Evolutionary conservation across 2,888 invertebrate species (phyloP).

Genomic region (Diabrotica balteata): DNA sequence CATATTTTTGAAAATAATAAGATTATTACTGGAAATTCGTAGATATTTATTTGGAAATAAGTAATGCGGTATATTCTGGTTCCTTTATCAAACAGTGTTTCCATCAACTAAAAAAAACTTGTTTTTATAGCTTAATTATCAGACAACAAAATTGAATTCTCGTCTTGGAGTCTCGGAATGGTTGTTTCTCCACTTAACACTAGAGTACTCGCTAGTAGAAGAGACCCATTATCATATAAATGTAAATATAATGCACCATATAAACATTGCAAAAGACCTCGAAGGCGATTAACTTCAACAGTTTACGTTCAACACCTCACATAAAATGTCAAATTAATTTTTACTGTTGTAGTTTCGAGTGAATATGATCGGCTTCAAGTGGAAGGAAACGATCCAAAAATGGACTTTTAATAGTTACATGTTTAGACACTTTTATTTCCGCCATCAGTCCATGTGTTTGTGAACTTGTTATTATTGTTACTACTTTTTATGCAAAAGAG

Average conservation of each 20-base stretch:
- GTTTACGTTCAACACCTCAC: slow-evolving; percentile 41
- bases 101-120: slow-evolving; percentile 22
- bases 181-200: slow-evolving; percentile 49
- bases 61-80: too few relatives aligned
- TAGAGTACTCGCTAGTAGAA: slow-evolving; percentile 40
- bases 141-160: slow-evolving; percentile 44
- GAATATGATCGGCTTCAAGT: slow-evolving; percentile 18
- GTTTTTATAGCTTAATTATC: slow-evolving; percentile 47
- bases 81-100: slow-evolving; percentile 12
- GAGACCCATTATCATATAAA: slow-evolving; percentile 50
- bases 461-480: too few relatives aligned
- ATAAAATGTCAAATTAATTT: slow-evolving; percentile 45
- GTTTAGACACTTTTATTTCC: too few relatives aligned
- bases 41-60: too few relatives aligned
- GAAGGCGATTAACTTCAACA: slow-evolving; percentile 39
- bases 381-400: slow-evolving; percentile 1
- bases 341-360: slow-evolving; percentile 28
- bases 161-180: slow-evolving; percentile 40
- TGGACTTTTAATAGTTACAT: too few relatives aligned
- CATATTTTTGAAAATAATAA: too few relatives aligned
- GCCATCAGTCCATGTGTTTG: too few relatives aligned
- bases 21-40: too few relatives aligned
- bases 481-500: too few relatives aligned
- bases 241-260: slow-evolving; percentile 47
- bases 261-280: slow-evolving; percentile 44